phyloP scores from a whole-genome alignment of 2,888 invertebrate species.

The Oligia latruncula region DNA sequence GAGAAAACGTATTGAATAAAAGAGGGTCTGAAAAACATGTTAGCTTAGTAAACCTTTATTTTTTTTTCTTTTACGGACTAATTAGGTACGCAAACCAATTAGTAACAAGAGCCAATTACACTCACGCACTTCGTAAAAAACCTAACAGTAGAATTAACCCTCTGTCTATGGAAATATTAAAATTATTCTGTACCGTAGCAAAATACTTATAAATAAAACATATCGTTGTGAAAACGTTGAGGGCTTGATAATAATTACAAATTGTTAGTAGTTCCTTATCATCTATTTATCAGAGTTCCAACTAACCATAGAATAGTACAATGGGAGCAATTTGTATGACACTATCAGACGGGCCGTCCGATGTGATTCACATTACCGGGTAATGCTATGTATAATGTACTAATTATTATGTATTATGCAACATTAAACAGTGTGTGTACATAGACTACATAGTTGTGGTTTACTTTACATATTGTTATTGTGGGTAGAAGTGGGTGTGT shows the following conservation, averaged over 20 bases:
- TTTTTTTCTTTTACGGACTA: too few relatives aligned
- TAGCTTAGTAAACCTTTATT: neutral
- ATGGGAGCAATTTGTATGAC: slow-evolving; percentile 56
- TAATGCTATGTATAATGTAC: slow-evolving; percentile 22
- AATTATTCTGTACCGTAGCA: slow-evolving; percentile 13
- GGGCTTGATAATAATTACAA: slow-evolving; percentile 63
- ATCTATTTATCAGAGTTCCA: slow-evolving; percentile 74
- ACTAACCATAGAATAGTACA: slow-evolving; percentile 67
- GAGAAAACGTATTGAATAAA: neutral
- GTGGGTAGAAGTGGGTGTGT: neutral
- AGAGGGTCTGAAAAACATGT: neutral
- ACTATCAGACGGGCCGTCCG: slow-evolving; percentile 39
- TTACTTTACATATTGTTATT: slow-evolving; percentile 22
- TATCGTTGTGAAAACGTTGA: slow-evolving; percentile 49
- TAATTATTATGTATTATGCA: slow-evolving; percentile 19
- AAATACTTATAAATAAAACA: slow-evolving; percentile 53
- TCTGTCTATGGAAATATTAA: slow-evolving; percentile 3
- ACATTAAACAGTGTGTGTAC: neutral
- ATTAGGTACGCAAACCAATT: neutral
- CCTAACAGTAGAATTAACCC: too few relatives aligned
- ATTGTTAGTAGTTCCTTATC: slow-evolving; percentile 74
- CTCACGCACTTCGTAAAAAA: neutral
- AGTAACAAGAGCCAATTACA: neutral
- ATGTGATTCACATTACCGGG: slow-evolving; percentile 51
- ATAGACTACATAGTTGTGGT: slow-evolving; percentile 9